Evolutionary conservation across 2,888 invertebrate genomes (phyloP).

Genomic region (Zaprionus lineosus): DNA sequence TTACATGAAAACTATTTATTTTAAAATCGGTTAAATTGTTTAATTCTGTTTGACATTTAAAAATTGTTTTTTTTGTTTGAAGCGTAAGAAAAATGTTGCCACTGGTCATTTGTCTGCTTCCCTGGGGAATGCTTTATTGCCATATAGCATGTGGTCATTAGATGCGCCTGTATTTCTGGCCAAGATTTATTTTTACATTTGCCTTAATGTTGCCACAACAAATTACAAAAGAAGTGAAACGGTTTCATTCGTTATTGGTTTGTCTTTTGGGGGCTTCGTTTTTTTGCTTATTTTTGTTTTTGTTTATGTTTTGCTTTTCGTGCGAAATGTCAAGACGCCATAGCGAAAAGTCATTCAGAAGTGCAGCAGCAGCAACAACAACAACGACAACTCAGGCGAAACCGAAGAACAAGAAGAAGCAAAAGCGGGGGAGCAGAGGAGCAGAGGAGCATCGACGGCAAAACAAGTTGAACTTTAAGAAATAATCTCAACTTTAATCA

Average conservation of each 20-base stretch:
- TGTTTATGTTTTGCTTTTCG: constrained; percentile 29
- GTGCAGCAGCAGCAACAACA: constrained; percentile 47
- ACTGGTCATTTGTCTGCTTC: too few relatives aligned
- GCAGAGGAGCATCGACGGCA: constrained; percentile 10
- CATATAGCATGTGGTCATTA: too few relatives aligned
- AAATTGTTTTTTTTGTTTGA: too few relatives aligned
- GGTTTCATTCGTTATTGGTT: too few relatives aligned
- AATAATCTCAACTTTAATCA: constrained; percentile 58
- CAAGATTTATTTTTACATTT: too few relatives aligned
- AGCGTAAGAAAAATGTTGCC: too few relatives aligned
- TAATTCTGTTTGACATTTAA: too few relatives aligned
- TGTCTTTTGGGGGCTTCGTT: constrained; percentile 15
- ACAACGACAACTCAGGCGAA: constrained; percentile 25
- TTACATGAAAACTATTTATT: too few relatives aligned
- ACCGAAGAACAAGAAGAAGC: constrained; percentile 17
- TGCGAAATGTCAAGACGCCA: constrained; percentile 71
- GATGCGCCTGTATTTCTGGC: too few relatives aligned
- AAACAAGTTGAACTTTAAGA: constrained; percentile 74
- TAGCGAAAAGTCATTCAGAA: constrained; percentile 59
- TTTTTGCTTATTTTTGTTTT: constrained; percentile 46
- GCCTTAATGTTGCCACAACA: constrained; percentile 56
- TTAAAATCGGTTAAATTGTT: too few relatives aligned
- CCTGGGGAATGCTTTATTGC: too few relatives aligned
- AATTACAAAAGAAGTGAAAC: constrained; percentile 71
- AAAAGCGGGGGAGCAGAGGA: too few relatives aligned